Conservation (phyloP, 2,888 invertebrate species). For the Leptopilina syphax region DNA sequence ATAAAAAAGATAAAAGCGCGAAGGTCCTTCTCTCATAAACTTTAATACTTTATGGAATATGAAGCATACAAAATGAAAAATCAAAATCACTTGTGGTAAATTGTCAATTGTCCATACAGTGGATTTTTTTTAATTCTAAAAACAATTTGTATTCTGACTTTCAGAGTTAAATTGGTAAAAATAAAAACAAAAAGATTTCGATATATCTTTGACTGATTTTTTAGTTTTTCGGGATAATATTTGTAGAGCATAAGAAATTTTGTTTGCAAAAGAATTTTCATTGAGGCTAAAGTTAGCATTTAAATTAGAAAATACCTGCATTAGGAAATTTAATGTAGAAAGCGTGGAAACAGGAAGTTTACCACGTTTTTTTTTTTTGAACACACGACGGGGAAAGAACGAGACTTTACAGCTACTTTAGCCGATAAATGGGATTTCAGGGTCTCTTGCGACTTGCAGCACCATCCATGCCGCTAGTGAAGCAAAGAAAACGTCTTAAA, state of each 20-base stretch:
- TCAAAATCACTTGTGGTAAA: background rate
- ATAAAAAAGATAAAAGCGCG: slow-evolving; percentile 5
- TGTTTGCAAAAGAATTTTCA: background rate
- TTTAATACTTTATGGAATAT: slow-evolving; percentile 8
- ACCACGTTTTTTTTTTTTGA: slow-evolving; percentile 51
- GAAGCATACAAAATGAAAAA: background rate
- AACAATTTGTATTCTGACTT: no score
- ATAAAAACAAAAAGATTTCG: no score
- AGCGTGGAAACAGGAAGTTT: slow-evolving; percentile 46
- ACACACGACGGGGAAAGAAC: slow-evolving; percentile 56
- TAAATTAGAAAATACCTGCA: slow-evolving; percentile 53
- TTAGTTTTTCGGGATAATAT: no score
- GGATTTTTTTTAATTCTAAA: no score
- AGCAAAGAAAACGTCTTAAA: slow-evolving; percentile 64
- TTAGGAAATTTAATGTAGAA: slow-evolving; percentile 30
- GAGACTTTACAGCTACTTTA: slow-evolving; percentile 68
- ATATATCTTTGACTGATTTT: no score
- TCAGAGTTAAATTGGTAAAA: no score
- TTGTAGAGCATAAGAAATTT: background rate
- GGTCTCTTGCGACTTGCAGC: slow-evolving; percentile 57
- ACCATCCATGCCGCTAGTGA: slow-evolving; percentile 50
- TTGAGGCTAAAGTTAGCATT: slow-evolving; percentile 33
- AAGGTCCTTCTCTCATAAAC: slow-evolving; percentile 12
- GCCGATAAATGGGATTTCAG: slow-evolving; percentile 67
- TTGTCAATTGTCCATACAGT: background rate